These are phyloP conservation scores for Acropora yongei DNA, from an alignment of 64 coral and sea anemone genomes.

Conservation along the genomic window DNA sequence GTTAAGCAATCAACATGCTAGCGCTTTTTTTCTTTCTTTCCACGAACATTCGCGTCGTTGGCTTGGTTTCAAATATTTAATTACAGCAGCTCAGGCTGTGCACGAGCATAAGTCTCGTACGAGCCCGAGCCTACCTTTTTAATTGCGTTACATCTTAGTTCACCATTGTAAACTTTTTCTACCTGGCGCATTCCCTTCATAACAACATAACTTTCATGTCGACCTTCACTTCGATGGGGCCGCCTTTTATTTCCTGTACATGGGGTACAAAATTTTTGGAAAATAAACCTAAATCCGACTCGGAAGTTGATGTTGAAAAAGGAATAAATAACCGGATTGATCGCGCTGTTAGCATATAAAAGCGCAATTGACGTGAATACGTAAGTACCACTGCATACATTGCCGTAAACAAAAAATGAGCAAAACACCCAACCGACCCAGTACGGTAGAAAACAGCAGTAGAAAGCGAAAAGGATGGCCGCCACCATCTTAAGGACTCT, in stretches of 20 bases:
- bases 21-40: too few relatives aligned
- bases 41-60: too few relatives aligned
- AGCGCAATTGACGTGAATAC: slow-evolving; percentile 62
- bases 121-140: not conserved
- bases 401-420: slow-evolving; percentile 41
- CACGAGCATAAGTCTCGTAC: not conserved
- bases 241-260: not conserved
- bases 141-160: not conserved
- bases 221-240: not conserved
- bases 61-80: too few relatives aligned
- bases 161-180: not conserved
- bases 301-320: slow-evolving; percentile 80
- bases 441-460: slow-evolving; percentile 78
- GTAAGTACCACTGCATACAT: slow-evolving; percentile 11
- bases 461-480: slow-evolving; percentile 69
- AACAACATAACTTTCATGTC: not conserved
- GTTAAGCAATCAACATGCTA: too few relatives aligned
- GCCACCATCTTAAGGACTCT: slow-evolving; percentile 76
- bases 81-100: not conserved
- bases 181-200: not conserved
- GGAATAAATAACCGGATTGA: slow-evolving; percentile 76
- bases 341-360: slow-evolving; percentile 70
- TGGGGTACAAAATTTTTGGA: slow-evolving; percentile 17
- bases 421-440: slow-evolving; percentile 80
- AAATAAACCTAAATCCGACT: slow-evolving; percentile 53